Percentiles rank a stretch among this genome's conserved stretches.
Evolutionary conservation across 2,888 invertebrate species (phyloP).

Genomic region (Cactoblastis cactorum): DNA sequence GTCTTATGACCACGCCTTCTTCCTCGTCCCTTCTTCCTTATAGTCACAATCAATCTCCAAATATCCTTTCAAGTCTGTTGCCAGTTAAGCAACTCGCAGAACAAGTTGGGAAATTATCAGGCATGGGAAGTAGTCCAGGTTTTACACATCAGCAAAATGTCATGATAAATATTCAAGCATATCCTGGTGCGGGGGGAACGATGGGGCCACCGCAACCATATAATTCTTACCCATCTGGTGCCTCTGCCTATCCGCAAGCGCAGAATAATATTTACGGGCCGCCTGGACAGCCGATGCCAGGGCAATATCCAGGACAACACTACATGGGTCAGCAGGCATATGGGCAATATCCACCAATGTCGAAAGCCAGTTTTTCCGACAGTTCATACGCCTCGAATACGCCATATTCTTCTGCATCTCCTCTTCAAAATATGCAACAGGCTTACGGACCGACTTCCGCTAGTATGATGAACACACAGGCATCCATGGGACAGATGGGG

Average conservation of each 20-base stretch:
- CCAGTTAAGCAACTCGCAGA: slow-evolving; percentile 72
- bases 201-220: slow-evolving; percentile 70
- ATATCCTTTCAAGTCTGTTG: slow-evolving; percentile 58
- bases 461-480: slow-evolving; percentile 34
- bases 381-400: slow-evolving; percentile 46
- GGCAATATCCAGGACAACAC: slow-evolving; percentile 50
- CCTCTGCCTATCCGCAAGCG: slow-evolving; percentile 52
- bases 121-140: slow-evolving; percentile 46
- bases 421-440: slow-evolving; percentile 70
- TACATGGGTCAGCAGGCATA: slow-evolving; percentile 53
- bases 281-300: slow-evolving; percentile 52
- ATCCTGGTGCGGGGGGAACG: slow-evolving; percentile 73
- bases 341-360: slow-evolving; percentile 52
- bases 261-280: slow-evolving; percentile 62
- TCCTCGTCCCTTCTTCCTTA: slow-evolving; percentile 60
- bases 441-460: slow-evolving; percentile 55
- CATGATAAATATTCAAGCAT: slow-evolving; percentile 82
- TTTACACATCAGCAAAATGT: slow-evolving; percentile 82
- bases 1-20: slow-evolving; percentile 45
- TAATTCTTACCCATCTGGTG: slow-evolving; percentile 53
- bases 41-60: slow-evolving; percentile 47
- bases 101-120: slow-evolving; percentile 68
- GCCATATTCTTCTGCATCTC: slow-evolving; percentile 54
- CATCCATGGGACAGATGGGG: slow-evolving; percentile 50
- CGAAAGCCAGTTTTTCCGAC: slow-evolving; percentile 55